Evolutionary conservation across 2,888 invertebrate species (phyloP).

Genomic region (Ctena decussata): DNA sequence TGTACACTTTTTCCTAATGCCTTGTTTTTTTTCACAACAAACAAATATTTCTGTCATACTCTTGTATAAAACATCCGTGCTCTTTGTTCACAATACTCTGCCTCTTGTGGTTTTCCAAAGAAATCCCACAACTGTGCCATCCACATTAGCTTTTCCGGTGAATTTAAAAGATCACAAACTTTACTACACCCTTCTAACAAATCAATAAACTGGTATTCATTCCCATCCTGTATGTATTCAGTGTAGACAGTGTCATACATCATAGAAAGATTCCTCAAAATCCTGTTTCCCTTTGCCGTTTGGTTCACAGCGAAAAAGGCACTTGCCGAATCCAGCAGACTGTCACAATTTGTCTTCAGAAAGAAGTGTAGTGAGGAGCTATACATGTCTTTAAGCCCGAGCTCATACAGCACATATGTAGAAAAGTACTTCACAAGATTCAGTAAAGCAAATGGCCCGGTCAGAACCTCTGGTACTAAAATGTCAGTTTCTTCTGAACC

Average conservation of each 20-base stretch:
- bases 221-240: not conserved
- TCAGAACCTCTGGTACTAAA: not conserved
- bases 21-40: too few species aligned
- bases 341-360: not conserved
- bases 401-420: not conserved
- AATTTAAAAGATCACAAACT: not conserved
- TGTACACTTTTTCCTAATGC: too few species aligned
- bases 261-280: not conserved
- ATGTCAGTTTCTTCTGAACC: not conserved
- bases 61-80: not conserved
- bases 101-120: not conserved
- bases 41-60: too few species aligned
- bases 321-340: not conserved
- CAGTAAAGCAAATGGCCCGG: not conserved
- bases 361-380: conserved; percentile 8
- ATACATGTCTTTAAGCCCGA: not conserved
- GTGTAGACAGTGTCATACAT: not conserved
- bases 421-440: not conserved
- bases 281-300: not conserved
- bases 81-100: not conserved
- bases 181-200: conserved; percentile 9
- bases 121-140: conserved; percentile 5
- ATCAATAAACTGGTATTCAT: not conserved
- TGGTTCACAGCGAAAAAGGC: not conserved
- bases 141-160: not conserved